Evolutionary conservation across 1,140 invertebrate genomes (phyloP).

Genomic region (Cyrtorhinus lividipennis): DNA sequence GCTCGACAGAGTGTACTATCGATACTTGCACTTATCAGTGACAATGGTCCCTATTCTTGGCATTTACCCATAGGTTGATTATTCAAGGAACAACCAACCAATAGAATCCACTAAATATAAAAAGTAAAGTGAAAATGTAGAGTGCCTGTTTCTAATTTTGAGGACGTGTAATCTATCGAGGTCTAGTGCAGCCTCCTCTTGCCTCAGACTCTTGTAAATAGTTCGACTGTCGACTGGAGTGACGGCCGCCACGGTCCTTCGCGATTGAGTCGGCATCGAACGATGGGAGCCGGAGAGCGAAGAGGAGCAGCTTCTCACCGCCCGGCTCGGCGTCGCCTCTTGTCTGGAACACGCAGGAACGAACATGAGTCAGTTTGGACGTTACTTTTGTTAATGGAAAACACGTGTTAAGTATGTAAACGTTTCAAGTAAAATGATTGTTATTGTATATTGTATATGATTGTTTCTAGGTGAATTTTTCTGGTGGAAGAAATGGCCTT

Average conservation of each 20-base stretch:
- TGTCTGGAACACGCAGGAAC: background rate
- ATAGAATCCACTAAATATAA: background rate
- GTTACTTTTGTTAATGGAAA: background rate
- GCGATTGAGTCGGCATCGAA: background rate
- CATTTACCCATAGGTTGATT: too few relatives aligned
- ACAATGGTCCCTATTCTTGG: too few relatives aligned
- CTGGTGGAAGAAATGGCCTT: too few relatives aligned
- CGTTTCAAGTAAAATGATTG: background rate
- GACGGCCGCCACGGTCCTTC: too few relatives aligned
- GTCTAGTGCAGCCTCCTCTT: background rate
- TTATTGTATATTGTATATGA: background rate
- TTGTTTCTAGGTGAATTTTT: too few relatives aligned
- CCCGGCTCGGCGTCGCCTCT: background rate
- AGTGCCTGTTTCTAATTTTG: slow-evolving; percentile 7
- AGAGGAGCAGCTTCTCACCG: background rate
- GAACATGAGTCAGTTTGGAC: background rate
- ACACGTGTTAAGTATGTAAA: background rate
- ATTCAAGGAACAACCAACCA: background rate
- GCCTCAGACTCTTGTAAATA: background rate
- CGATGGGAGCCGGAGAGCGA: background rate
- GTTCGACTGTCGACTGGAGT: background rate
- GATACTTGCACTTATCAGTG: too few relatives aligned
- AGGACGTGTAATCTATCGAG: slow-evolving; percentile 6
- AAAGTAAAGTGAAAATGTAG: background rate
- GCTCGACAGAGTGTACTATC: too few relatives aligned